Base-by-base conservation (phyloP, 2,888 invertebrate species). In the Drosophila bunnanda region DNA sequence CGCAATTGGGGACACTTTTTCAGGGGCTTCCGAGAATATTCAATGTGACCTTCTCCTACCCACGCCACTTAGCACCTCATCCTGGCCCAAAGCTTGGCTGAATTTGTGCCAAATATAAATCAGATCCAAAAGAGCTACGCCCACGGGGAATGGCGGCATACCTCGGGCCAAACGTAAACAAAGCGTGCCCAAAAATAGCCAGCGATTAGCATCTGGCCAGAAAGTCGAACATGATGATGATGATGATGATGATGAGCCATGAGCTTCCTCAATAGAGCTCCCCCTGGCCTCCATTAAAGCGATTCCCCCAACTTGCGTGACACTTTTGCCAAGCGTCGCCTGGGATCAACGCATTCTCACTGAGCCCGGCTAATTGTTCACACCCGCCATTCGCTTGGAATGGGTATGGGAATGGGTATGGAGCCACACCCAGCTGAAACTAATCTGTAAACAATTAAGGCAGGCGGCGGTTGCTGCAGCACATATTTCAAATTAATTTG, bases 151-250 rank as follows among this genome's bases (percentile, higher is more conserved):
- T 50, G 50, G 50, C 32, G 44, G 43, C 25, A 78, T 76, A 50
- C 76, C 71, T 60, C 46, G 41, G 48, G 55, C 36, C 48, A 74
- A 62, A 75, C 75, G 58, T 66, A 77, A 77, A 77, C 81, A 79
- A 83, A 86, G 76, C 69, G 86, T 82, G 87, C 69, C 82, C 86
- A 88, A 88, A 82, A 82, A 82, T 82, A 80, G 86, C 76, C 22
- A 57, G 22, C 77, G 88, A 82, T 88, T 85, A 85, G 70, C 77
- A 88, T 77, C 80, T 59, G 61, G 53, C 43, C 50, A 52, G 53
- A 43, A 43, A 50, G 52, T 30, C 13, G 67, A 73, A 88, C 88
- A 82, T 81, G 85, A 78, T 81, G 82, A 81, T 68, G 67, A 82
- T 81, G 85, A 78, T 81, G 82, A 81, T 68, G 67, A 54, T 74